Evolutionary conservation across 2,888 invertebrate species (phyloP), one percentile per base, ranked within the genome.

Genomic region (Trichogramma evanescens): DNA sequence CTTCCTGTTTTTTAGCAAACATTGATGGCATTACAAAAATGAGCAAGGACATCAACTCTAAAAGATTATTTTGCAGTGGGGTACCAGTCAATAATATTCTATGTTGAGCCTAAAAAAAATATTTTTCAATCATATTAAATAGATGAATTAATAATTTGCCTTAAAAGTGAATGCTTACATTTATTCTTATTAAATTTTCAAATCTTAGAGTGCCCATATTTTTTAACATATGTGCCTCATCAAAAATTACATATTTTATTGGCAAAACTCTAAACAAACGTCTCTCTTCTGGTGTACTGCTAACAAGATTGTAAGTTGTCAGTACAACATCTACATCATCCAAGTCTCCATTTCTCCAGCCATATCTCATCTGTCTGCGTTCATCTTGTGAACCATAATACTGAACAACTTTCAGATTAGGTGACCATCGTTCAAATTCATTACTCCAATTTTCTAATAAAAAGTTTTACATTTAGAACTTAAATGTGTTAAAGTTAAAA

Each of bases 201-300:
- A 93, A 97, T 68, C 97, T 83, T 70, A 89, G 88, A 0, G 96
- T 94, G 58, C 90, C 86, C 95, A 97, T 97, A 74, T 97, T 98
- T 78, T 98, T 98, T 44, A 98, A 81, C 95, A 97, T 95, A 75
- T 98, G 97, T 1, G 95, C 96, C 74, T 98, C 98, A 76, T 98
- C 98, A 74, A 96, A 96, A 38, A 98, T 83, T 0, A 95, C 93
- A 74, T 96, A 97, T 74, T 95, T 89, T 77, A 96, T 86, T 51
- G 86, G 85, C 62, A 91, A 89, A 45, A 95, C 90, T 61, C 95
- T 88, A 76, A 97, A 92, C 82, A 92, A 87, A 76, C 93, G 90
- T 61, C 94, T 89, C 72, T 92, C 92, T 71, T 96, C 96, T 0
- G 91, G 87, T 64, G 89, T 89, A 65, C 92, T 93, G 68, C 86